phyloP scores from a whole-genome alignment of 2,888 invertebrate species.

The Anthrax anthrax region DNA sequence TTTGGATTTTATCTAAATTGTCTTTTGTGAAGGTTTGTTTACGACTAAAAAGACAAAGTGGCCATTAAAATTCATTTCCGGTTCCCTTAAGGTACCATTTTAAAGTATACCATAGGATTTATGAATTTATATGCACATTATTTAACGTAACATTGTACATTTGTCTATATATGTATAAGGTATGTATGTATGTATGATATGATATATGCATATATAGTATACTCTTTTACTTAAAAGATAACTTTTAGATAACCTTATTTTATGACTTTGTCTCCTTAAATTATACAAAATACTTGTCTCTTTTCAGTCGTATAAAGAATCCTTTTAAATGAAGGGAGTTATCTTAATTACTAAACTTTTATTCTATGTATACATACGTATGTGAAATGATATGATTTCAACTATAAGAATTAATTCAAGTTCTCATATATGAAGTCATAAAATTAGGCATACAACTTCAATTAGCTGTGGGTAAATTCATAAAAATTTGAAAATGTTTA shows the following conservation, averaged over 20 bases:
- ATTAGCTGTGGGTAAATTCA: no score
- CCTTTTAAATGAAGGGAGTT: slow-evolving; percentile 4
- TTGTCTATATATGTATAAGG: no score
- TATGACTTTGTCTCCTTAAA: slow-evolving; percentile 3
- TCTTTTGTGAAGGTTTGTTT: slow-evolving; percentile 11
- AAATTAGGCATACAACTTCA: neutral
- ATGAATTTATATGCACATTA: no score
- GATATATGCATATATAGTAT: neutral
- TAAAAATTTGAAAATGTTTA: no score
- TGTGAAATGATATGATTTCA: neutral
- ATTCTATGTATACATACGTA: no score
- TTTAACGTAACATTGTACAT: no score
- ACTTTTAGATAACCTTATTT: slow-evolving; percentile 10
- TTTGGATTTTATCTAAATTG: slow-evolving; percentile 12
- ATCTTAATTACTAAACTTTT: slow-evolving; percentile 9
- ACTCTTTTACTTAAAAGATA: neutral
- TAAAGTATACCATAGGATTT: no score
- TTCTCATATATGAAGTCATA: neutral
- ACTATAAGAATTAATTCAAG: neutral
- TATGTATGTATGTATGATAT: neutral
- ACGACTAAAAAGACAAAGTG: slow-evolving; percentile 12
- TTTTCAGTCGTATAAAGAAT: neutral
- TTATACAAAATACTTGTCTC: neutral
- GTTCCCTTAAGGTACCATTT: neutral
- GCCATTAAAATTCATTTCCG: slow-evolving; percentile 13